Evolutionary conservation across 2,113 vertebrate species (phyloP), one percentile per base, ranked within the genome.

Genomic region (Sinocyclocheilus grahami): DNA sequence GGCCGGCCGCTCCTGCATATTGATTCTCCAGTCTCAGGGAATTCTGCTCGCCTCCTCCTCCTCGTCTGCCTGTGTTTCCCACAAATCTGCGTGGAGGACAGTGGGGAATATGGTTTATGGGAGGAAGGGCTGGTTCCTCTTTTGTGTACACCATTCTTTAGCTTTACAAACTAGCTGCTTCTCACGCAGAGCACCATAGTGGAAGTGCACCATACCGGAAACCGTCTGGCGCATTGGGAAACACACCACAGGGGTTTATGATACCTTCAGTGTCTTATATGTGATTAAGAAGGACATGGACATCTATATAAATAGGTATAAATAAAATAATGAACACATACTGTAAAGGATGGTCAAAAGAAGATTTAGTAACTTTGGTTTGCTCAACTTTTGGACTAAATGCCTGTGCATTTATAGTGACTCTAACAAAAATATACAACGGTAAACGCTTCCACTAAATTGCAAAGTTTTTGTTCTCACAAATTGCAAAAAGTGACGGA

Each of bases 21-120:
- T 92, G 93, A 94, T 93, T 93, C 24, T 63, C 37, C 86, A 85
- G 85, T 74, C 86, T 85, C 83, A 76, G 85, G 90, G 58, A 90
- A 86, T 58, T 86, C 79, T 55, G 42, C 75, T 18, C 42, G 8
- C 46, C 46, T 48, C 46, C 74, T 24, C 89, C 88, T 77, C 77
- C 81, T 86, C 75, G 60, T 82, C 86, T 48, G 65, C 87, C 67
- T 76, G 87, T 74, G 67, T 71, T 86, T 86, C 78, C 71, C 60
- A 78, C 85, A 65, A 76, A 77, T 86, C 85, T 79, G 78, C 51
- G 58, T 81, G 55, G 53, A 53, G 78, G 72, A 86, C 72, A 63
- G 33, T 27, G 33, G 69, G 60, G 67, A 82, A 86, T 74, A 85
- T 65, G 75, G 55, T 75, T 60, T 80, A 83, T 27, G 58, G 69